These are phyloP conservation scores for Bubo scandiacus DNA, from an alignment of 2,113 vertebrate genomes.

Conservation along the genomic window DNA sequence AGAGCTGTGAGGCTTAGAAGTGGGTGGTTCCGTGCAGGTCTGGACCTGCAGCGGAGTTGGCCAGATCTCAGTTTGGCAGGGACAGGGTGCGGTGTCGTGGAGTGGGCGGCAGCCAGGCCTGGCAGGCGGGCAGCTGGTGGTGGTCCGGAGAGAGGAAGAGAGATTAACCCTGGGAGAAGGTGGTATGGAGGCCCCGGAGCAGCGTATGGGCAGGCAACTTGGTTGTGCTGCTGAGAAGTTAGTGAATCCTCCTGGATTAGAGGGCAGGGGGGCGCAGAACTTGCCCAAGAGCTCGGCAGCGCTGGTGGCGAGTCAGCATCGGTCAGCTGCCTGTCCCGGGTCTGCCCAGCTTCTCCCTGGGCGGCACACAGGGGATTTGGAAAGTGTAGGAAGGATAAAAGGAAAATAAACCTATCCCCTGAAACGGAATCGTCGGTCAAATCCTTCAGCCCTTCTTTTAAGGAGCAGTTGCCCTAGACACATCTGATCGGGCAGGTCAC, in stretches of 20 bases:
- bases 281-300: background rate
- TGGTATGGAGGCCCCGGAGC: background rate
- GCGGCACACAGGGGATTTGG: background rate
- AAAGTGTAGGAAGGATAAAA: background rate
- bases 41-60: background rate
- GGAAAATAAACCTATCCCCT: background rate
- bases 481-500: fast-evolving
- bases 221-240: background rate
- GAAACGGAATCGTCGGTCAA: background rate
- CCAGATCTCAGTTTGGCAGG: background rate
- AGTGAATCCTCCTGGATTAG: background rate
- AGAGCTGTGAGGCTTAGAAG: background rate
- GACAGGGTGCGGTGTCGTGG: background rate
- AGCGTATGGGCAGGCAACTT: background rate
- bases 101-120: background rate
- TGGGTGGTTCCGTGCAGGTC: background rate
- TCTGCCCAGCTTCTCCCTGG: background rate
- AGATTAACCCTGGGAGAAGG: background rate
- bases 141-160: background rate
- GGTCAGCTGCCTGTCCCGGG: background rate
- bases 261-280: background rate
- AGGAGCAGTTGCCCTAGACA: background rate
- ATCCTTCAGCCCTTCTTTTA: background rate
- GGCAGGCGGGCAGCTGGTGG: background rate
- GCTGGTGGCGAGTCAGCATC: background rate